A percentile compares a stretch with the other conserved stretches of the same genome.
Evolutionary conservation across 2,113 vertebrate genomes (phyloP).

Genomic region (Rafetus swinhoei): DNA sequence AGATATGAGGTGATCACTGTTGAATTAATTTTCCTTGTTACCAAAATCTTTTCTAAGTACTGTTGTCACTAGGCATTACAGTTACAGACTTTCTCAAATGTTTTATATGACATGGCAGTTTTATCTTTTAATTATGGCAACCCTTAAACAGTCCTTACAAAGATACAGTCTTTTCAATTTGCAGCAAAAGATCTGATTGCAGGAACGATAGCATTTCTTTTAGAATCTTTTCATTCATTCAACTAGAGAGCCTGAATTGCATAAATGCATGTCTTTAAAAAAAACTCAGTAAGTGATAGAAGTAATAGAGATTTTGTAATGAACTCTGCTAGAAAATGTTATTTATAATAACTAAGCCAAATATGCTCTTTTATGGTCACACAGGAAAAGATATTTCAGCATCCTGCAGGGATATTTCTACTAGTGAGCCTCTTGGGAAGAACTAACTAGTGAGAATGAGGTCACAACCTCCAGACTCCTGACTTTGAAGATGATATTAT

Average conservation of each 20-base stretch:
- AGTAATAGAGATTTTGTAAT: neutral
- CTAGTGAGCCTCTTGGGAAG: neutral
- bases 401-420: neutral
- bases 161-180: neutral
- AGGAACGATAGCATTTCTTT: neutral
- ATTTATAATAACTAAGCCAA: neutral
- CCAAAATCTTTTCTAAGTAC: neutral
- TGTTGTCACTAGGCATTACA: neutral
- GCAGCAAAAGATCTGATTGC: neutral
- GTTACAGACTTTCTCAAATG: neutral
- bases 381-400: neutral
- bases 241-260: neutral
- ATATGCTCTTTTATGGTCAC: neutral
- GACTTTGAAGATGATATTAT: neutral
- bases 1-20: neutral
- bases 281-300: neutral
- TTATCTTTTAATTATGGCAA: neutral
- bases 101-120: neutral
- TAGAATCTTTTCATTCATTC: neutral
- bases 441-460: neutral
- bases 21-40: slow-evolving; percentile 1
- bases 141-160: neutral
- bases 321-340: neutral
- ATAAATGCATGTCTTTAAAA: slow-evolving; percentile 13
- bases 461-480: neutral